Evolutionary conservation across 2,888 invertebrate species (phyloP).

Genomic region (Ochropleura leucogaster): DNA sequence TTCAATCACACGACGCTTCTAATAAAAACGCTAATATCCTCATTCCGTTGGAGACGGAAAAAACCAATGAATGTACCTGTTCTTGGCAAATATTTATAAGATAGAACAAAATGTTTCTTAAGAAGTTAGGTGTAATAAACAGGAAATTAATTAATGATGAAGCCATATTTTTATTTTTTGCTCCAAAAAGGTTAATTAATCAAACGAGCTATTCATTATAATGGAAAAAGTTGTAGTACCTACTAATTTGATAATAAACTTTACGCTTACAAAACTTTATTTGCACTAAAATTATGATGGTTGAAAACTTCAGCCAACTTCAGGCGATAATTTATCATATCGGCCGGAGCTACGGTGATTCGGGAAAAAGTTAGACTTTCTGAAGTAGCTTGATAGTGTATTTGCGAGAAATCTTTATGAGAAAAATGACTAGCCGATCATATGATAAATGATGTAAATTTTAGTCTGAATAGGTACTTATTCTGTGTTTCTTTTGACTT

Average conservation of each 20-base stretch:
- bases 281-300: conserved; percentile 73
- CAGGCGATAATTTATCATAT: conserved; percentile 83
- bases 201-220: conserved; percentile 3
- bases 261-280: conserved; percentile 61
- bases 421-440: conserved; percentile 80
- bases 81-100: conserved; percentile 29
- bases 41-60: conserved; percentile 24
- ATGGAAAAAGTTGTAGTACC: not conserved
- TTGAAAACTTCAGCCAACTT: conserved; percentile 67
- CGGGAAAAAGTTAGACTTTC: conserved; percentile 81
- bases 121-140: not conserved
- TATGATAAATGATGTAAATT: conserved; percentile 80
- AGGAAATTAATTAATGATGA: not conserved
- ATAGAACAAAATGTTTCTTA: not conserved
- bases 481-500: conserved; percentile 43
- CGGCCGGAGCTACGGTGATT: conserved; percentile 78
- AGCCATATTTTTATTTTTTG: not conserved
- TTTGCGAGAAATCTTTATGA: conserved; percentile 79
- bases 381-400: conserved; percentile 77
- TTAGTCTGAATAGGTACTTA: conserved; percentile 50
- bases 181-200: not conserved
- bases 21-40: conserved; percentile 42
- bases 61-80: not conserved
- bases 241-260: conserved; percentile 40
- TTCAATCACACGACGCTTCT: conserved; percentile 40